Base-by-base conservation (phyloP, 2,797 vertebrate species). In the Xiphorhynchus erythropygius region DNA sequence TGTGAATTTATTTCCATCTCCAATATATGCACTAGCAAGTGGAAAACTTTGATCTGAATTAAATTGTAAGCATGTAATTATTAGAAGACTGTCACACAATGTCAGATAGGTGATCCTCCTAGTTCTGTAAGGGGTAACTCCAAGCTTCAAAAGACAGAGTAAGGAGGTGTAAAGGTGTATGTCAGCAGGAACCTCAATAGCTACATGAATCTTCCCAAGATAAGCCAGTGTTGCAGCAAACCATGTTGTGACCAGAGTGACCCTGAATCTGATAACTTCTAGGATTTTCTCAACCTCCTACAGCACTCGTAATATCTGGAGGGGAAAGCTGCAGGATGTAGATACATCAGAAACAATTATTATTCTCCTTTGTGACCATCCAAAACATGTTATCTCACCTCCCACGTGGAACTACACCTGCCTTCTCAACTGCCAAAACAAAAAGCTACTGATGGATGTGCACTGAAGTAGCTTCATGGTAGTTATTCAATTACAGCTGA, bases 301-400 rank as follows among this genome's bases (percentile, higher is more conserved):
- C 41, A 32, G 4, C 32, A 35, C 16, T 0, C 0, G 32, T 21
- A 55, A 9, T 37, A 63, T 56, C 17, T 55, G 1, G 3, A 50
- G 37, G 22, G 44, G 27, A 87, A 28, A 87, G 44, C 42, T 47
- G 57, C 13, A 35, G 39, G 46, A 46, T 55, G 33, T 23, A 46
- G 15, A 49, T 42, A 21, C 33, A 41, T 75, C 53, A 69, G 57
- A 27, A 76, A 24, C 14, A n/a, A 32, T 13, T 5, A 1, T 46
- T 74, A 32, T 44, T 69, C 32, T 65, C 44, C 46, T 53, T 74
- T 68, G 59, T 33, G 12, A 11, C 70, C 16, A 75, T 19, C 30
- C 42, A 60, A 33, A 62, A 44, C 14, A 9, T 0, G 3, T n/a
- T 68, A 16, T 39, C 67, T 50, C 33, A 39, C 50, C 10, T 92